Percentiles rank a stretch among this genome's conserved stretches.
Evolutionary conservation across 2,113 vertebrate species (phyloP).

Genomic region (Girardinichthys multiradiatus): DNA sequence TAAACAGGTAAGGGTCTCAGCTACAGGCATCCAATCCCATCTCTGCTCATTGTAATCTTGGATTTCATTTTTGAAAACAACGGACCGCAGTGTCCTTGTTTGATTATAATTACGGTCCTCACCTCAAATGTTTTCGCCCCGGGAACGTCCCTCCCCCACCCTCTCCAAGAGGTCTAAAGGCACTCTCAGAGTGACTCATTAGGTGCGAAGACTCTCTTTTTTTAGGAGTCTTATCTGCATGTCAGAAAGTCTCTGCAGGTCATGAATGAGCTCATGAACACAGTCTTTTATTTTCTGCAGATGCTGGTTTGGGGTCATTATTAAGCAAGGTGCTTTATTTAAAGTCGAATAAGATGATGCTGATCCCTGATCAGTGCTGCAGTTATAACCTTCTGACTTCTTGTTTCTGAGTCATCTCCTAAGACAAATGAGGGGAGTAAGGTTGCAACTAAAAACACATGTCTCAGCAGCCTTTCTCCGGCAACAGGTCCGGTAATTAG

Average conservation of each 20-base stretch:
- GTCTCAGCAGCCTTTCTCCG: slow-evolving; percentile 54
- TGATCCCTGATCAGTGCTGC: slow-evolving; percentile 14
- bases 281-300: slow-evolving; percentile 1
- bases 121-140: slow-evolving; percentile 70
- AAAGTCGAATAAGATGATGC: neutral
- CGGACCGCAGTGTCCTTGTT: slow-evolving; percentile 76
- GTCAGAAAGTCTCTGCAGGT: slow-evolving; percentile 43
- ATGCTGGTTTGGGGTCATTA: slow-evolving; percentile 10
- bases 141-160: slow-evolving; percentile 62
- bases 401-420: slow-evolving; percentile 31
- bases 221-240: slow-evolving; percentile 57
- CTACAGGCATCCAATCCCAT: slow-evolving; percentile 52
- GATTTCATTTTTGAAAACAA: slow-evolving; percentile 68
- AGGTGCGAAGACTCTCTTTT: slow-evolving; percentile 60
- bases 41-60: slow-evolving; percentile 50
- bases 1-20: slow-evolving; percentile 52
- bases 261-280: slow-evolving; percentile 55
- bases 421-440: slow-evolving; percentile 54
- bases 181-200: slow-evolving; percentile 68
- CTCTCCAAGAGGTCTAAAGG: slow-evolving; percentile 41
- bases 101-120: slow-evolving; percentile 73
- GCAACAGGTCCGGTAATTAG: slow-evolving; percentile 72
- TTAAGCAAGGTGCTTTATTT: slow-evolving; percentile 28
- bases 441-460: slow-evolving; percentile 64
- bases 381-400: slow-evolving; percentile 25